Evolutionary conservation across 2,797 vertebrate genomes (phyloP), one percentile per base, ranked within the genome.

Genomic region (Rhinatrema bivittatum): DNA sequence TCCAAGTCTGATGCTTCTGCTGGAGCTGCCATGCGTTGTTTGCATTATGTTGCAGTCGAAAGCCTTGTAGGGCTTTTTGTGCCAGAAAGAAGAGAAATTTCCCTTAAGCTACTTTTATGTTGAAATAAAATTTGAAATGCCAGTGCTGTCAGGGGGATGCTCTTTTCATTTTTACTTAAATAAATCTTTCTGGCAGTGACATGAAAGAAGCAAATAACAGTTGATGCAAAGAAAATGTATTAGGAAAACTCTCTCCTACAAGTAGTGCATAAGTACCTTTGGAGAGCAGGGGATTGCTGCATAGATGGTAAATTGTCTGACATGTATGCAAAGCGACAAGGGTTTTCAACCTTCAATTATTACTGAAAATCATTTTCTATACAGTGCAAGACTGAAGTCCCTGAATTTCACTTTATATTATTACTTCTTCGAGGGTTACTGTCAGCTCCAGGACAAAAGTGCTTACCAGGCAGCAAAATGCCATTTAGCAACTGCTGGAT

Each of bases 341-440:
- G 6, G 26, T 50, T 62, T 57, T 47, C 52, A 70, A 43, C 20
- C 37, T 56, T 49, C 57, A 46, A 17, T 55, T 60, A 63, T 36
- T 48, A 24, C 19, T 51, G 20, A 42, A 50, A 76, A 66, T 54
- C 39, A 20, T 53, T 62, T 61, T 50, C 14, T 39, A 42, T 60
- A 60, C 72, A 60, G 64, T 39, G 12, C 11, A 44, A 38, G 9
- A 53, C 25, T 65, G 45, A 20, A 38, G 34, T n/a, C 28, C 14
- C 19, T 33, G 39, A 71, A 53, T 26, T 63, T 66, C 36, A 25
- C 23, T 56, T 69, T 53, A 20, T 35, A 44, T 50, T 28, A 50
- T 39, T 48, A 22, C 72, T 60, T 58, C 13, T 36, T 48, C 3
- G 25, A 46, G 20, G 37, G 15, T 4, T 39, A 24, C 25, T 57